Evolutionary conservation across 1,140 invertebrate genomes (phyloP).

Genomic region (Eueides isabella): DNA sequence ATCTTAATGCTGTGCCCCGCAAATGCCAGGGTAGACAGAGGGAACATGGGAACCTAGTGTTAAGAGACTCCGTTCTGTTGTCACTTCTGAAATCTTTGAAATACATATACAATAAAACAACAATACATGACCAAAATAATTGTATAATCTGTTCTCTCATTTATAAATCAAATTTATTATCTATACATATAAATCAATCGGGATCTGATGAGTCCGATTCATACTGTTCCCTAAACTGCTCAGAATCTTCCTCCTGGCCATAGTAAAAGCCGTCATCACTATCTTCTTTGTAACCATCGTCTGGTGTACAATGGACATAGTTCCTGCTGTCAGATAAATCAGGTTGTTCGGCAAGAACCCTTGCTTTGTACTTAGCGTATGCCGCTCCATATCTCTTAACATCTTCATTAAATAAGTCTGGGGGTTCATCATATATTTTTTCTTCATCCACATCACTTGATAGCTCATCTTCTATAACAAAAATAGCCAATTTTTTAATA

Average conservation of each 20-base stretch:
- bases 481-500: slow-evolving; percentile 17
- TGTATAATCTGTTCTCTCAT: background rate
- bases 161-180: background rate
- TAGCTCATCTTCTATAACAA: slow-evolving; percentile 70
- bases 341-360: slow-evolving; percentile 54
- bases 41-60: no score
- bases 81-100: no score
- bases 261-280: slow-evolving; percentile 77
- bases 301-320: slow-evolving; percentile 53
- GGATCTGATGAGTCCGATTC: slow-evolving; percentile 52
- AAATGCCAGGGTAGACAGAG: no score
- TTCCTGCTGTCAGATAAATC: slow-evolving; percentile 46
- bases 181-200: slow-evolving; percentile 42
- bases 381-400: slow-evolving; percentile 68
- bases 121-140: background rate
- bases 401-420: slow-evolving; percentile 67
- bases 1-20: no score
- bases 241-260: slow-evolving; percentile 69
- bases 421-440: slow-evolving; percentile 67
- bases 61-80: no score
- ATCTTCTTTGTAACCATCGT: slow-evolving; percentile 70
- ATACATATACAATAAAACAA: background rate
- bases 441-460: slow-evolving; percentile 80
- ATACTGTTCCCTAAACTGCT: slow-evolving; percentile 68
- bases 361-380: slow-evolving; percentile 77